A percentile compares a stretch with the other conserved stretches of the same genome.
These are phyloP conservation scores for Tinea semifulvella DNA, from an alignment of 2,888 invertebrate genomes.

Conservation along the genomic window DNA sequence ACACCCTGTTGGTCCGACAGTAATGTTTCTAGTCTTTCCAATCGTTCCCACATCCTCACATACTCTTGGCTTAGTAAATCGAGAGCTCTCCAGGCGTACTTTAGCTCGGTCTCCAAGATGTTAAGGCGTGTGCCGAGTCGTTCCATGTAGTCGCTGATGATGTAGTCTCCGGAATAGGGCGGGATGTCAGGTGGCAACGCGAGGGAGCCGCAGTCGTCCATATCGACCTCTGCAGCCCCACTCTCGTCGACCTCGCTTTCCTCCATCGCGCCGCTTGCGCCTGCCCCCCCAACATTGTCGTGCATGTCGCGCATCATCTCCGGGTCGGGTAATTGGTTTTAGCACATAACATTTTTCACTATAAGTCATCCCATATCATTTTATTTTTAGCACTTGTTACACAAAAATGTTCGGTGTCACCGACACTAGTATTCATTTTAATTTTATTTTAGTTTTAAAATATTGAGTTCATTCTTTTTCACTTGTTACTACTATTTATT, in stretches of 20 bases:
- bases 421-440: constrained; percentile 21
- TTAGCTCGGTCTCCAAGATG: constrained; percentile 88
- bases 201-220: constrained; percentile 65
- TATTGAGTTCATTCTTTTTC: constrained; percentile 4
- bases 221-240: constrained; percentile 63
- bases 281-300: constrained; percentile 55
- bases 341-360: constrained; percentile 58
- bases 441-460: background rate
- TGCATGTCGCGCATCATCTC: constrained; percentile 66
- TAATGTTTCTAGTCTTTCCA: constrained; percentile 87
- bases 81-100: constrained; percentile 92
- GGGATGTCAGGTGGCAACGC: constrained; percentile 60
- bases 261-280: constrained; percentile 61
- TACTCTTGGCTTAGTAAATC: constrained; percentile 92
- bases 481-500: constrained; percentile 19
- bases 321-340: constrained; percentile 45
- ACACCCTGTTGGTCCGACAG: constrained; percentile 91
- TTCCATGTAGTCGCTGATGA: constrained; percentile 92
- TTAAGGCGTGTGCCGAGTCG: constrained; percentile 86
- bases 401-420: constrained; percentile 38
- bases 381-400: constrained; percentile 49
- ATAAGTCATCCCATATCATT: constrained; percentile 66
- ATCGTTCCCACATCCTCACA: constrained; percentile 91
- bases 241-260: constrained; percentile 63
- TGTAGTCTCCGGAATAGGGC: constrained; percentile 73